These are phyloP conservation scores for Microplitis demolitor DNA, from an alignment of 1,140 invertebrate species.

Conservation along the genomic window DNA sequence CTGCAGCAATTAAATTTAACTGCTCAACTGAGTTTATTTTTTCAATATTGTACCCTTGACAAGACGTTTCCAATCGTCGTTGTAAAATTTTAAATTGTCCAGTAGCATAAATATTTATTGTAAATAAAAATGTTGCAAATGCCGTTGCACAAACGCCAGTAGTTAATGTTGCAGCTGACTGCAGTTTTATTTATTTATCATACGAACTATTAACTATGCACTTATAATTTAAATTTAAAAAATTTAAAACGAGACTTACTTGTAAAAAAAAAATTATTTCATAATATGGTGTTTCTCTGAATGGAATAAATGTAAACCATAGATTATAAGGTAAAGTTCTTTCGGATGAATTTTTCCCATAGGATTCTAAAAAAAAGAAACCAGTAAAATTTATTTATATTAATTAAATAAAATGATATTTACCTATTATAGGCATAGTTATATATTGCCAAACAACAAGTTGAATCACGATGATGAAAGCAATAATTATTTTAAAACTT, in stretches of 20 bases:
- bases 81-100: slow-evolving; percentile 33
- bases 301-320: slow-evolving; percentile 34
- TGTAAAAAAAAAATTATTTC: slow-evolving; percentile 36
- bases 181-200: slow-evolving; percentile 1
- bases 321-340: slow-evolving; percentile 36
- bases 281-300: slow-evolving; percentile 37
- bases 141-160: slow-evolving; percentile 26
- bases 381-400: slow-evolving; percentile 20
- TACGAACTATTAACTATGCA: too few species aligned
- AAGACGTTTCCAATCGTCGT: slow-evolving; percentile 26
- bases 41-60: background rate
- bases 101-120: slow-evolving; percentile 24
- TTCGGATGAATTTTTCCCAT: slow-evolving; percentile 15
- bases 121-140: slow-evolving; percentile 32
- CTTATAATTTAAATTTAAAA: too few species aligned
- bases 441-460: slow-evolving; percentile 33
- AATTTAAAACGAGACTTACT: slow-evolving; percentile 21
- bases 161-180: slow-evolving; percentile 8
- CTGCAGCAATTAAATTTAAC: background rate
- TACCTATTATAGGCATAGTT: slow-evolving; percentile 35
- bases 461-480: slow-evolving; percentile 18
- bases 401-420: slow-evolving; percentile 14
- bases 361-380: slow-evolving; percentile 16
- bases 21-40: background rate
- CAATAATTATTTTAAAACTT: slow-evolving; percentile 17